phyloP scores from a whole-genome alignment of 2,113 vertebrate genomes.

The Poecile atricapillus region DNA sequence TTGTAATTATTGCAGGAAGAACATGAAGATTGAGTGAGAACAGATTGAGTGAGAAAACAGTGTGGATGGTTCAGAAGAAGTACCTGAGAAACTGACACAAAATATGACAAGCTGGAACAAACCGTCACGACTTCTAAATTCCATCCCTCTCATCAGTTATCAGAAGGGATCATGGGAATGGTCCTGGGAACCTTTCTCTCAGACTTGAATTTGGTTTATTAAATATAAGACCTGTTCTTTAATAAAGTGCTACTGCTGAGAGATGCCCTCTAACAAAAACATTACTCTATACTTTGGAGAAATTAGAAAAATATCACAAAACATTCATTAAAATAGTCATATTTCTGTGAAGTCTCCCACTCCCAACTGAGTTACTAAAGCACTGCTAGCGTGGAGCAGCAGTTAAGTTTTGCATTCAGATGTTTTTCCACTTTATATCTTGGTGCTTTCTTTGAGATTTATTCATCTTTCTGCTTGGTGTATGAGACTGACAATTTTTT shows the following conservation, averaged over 20 bases:
- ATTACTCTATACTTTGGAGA: neutral
- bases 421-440: neutral
- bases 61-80: conserved; percentile 32
- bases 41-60: conserved; percentile 58
- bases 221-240: neutral
- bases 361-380: neutral
- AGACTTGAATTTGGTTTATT: neutral
- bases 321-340: neutral
- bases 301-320: neutral
- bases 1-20: conserved; percentile 43
- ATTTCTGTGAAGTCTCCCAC: neutral
- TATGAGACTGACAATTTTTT: neutral
- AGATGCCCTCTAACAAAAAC: neutral
- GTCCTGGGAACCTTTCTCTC: neutral
- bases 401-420: neutral
- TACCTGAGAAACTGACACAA: conserved; percentile 55
- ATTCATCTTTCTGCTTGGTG: neutral
- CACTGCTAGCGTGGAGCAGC: neutral
- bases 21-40: conserved; percentile 52
- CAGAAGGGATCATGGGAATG: neutral
- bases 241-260: neutral
- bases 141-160: neutral
- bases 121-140: neutral
- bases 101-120: conserved; percentile 23
- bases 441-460: neutral